Percentiles rank a stretch among this genome's conserved stretches.
Evolutionary conservation across 2,888 invertebrate species (phyloP).

Genomic region (Melanostoma mellinum): DNA sequence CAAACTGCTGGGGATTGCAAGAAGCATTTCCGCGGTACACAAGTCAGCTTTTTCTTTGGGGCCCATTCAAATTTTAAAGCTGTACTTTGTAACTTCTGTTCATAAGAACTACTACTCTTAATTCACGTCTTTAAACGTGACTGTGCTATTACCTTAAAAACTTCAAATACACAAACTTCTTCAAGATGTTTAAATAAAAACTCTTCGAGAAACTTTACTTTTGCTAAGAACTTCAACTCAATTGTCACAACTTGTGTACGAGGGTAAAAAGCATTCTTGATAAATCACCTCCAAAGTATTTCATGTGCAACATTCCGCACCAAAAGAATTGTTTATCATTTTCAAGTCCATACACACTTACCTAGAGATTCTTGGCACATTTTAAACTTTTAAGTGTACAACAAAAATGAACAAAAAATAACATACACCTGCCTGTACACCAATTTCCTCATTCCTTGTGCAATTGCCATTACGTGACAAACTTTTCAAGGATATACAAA

Average conservation of each 20-base stretch:
- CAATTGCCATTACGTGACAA: conserved; percentile 65
- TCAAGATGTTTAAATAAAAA: no score
- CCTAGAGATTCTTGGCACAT: conserved; percentile 55
- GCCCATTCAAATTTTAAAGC: no score
- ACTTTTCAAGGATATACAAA: conserved; percentile 32
- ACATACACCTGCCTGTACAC: background rate
- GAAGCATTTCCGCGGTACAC: no score
- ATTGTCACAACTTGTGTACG: conserved; percentile 26
- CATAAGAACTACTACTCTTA: no score
- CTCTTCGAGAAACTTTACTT: background rate
- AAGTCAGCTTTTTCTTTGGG: no score
- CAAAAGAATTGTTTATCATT: conserved; percentile 67
- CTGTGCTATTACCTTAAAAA: no score
- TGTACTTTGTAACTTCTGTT: no score
- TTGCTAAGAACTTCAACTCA: background rate
- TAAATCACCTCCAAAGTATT: conserved; percentile 67
- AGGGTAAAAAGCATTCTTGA: conserved; percentile 41
- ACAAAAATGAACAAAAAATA: conserved; percentile 34
- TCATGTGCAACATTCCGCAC: conserved; percentile 67
- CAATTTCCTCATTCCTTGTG: background rate
- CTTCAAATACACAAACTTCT: no score
- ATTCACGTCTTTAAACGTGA: no score
- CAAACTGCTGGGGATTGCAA: no score
- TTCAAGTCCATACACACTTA: conserved; percentile 48
- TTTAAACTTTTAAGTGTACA: conserved; percentile 62